phyloP scores from a whole-genome alignment of 2,888 invertebrate genomes.

The Cataglyphis albicans region DNA sequence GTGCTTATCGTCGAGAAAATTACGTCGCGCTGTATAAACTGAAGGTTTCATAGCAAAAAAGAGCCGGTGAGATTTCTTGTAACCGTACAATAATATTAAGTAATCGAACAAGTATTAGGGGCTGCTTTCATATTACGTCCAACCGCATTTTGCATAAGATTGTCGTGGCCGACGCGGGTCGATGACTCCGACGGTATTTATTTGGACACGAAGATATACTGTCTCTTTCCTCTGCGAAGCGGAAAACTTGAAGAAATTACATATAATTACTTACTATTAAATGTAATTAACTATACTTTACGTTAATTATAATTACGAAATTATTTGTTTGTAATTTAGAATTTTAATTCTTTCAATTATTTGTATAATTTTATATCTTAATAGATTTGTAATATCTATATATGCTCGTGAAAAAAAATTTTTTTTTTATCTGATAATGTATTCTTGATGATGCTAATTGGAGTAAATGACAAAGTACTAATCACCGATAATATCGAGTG shows the following conservation, averaged over 20 bases:
- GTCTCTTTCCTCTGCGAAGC: background rate
- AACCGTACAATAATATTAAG: slow-evolving; percentile 43
- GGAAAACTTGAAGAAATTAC: background rate
- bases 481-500: background rate
- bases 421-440: background rate
- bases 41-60: background rate
- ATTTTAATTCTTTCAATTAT: background rate
- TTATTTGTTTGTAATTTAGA: background rate
- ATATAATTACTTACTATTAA: background rate
- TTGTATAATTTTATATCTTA: background rate
- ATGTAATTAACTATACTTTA: background rate
- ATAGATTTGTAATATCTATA: background rate
- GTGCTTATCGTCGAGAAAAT: background rate
- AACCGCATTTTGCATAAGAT: slow-evolving; percentile 78
- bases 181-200: slow-evolving; percentile 54
- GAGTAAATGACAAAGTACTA: background rate
- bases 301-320: slow-evolving; percentile 12
- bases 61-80: slow-evolving; percentile 36
- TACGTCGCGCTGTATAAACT: background rate
- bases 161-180: slow-evolving; percentile 62
- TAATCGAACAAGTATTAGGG: slow-evolving; percentile 51
- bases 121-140: slow-evolving; percentile 65
- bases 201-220: slow-evolving; percentile 17
- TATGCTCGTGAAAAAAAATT: background rate
- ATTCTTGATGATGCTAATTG: background rate